Evolutionary conservation across 2,113 vertebrate genomes (phyloP), one percentile per base, ranked within the genome.

Genomic region (Bambusicola thoracicus): DNA sequence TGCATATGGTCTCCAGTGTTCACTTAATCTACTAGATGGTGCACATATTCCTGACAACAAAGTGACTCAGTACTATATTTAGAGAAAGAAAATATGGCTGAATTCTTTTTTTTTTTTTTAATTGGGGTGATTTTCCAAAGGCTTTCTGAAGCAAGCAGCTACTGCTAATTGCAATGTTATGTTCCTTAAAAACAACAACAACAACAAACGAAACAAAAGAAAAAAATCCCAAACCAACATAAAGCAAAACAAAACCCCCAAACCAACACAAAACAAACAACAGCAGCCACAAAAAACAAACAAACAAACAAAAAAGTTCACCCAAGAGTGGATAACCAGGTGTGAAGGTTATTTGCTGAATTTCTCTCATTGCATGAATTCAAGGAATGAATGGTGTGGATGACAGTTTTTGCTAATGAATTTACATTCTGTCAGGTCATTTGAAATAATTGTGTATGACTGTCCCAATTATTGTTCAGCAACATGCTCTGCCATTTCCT

Each of bases 261-360:
- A 21, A 49, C 20, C 11, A 46, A 49, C 48, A 49, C 48, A 67
- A 59, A 72, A 53, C 51, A 53, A 24, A 4, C 29, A 32, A 15
- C 32, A n/a, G 25, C 27, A 34, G 22, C 18, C 16, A 5, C 27
- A 16, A 10, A 56, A 43, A 77, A 38, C 4, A 62, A 5, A n/a
- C n/a, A n/a, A n/a, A n/a, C n/a, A n/a, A n/a, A n/a, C n/a, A 22
- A 3, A 34, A 6, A 25, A 17, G 16, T 1, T 27, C 56, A 34
- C 2, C 8, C 3, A 32, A 30, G 13, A 22, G 16, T 32, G 1
- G 38, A 44, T 72, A 49, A 85, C 18, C 41, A 44, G 61, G 48
- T 92, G 36, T 75, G 56, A 92, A 88, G 77, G 40, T n/a, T 92
- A 82, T 40, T 55, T 51, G 32, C 36, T 81, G n/a, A 75, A 89